phyloP scores from a whole-genome alignment of 2,113 vertebrate genomes.

The Petaurus breviceps region DNA sequence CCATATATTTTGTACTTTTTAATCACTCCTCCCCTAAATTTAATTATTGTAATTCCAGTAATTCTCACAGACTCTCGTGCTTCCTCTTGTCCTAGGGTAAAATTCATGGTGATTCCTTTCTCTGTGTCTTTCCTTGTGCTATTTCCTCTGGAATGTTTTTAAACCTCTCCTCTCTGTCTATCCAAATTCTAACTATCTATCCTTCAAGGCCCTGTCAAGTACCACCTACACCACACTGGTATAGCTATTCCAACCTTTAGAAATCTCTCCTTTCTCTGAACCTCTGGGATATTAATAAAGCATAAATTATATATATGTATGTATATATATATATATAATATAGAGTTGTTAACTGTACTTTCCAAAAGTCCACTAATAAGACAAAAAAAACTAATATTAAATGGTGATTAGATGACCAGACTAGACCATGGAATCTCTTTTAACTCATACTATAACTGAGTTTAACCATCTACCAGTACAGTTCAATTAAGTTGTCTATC shows the following conservation, averaged over 20 bases:
- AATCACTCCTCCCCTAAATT: conserved; percentile 38
- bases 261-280: not conserved
- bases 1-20: conserved; percentile 32
- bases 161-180: not conserved
- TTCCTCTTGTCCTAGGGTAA: not conserved
- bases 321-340: not conserved
- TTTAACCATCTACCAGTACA: not conserved
- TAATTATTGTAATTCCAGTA: not conserved
- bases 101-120: not conserved
- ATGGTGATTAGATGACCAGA: not conserved
- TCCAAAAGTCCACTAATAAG: not conserved
- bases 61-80: not conserved
- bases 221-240: not conserved
- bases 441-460: not conserved
- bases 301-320: too few relatives aligned
- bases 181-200: not conserved
- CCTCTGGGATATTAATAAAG: not conserved
- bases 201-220: not conserved
- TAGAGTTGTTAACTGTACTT: not conserved
- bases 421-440: not conserved
- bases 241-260: not conserved
- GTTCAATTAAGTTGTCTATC: not conserved
- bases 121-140: not conserved
- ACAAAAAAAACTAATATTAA: not conserved
- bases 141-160: not conserved